A percentile compares a stretch with the other conserved stretches of the same genome.
These are phyloP conservation scores for Amiota communis DNA, from an alignment of 2,888 invertebrate species.

Conservation along the genomic window DNA sequence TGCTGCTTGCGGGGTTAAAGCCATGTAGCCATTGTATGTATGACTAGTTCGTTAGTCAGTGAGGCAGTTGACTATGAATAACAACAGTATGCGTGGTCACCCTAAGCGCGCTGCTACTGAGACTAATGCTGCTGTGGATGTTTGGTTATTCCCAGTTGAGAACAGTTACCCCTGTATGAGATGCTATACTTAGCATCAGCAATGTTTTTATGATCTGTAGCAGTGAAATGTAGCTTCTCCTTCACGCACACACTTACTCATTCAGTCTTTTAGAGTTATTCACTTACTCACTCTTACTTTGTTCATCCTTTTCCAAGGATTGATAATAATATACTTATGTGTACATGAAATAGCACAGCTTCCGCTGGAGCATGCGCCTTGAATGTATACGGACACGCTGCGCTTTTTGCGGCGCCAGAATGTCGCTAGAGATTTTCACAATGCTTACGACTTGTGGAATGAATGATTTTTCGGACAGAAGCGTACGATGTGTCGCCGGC, in stretches of 20 bases:
- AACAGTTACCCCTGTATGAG: conserved; percentile 13
- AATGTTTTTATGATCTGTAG: conserved; percentile 19
- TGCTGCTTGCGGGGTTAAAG: not conserved
- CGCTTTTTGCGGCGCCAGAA: conserved; percentile 41
- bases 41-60: too few species aligned
- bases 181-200: not conserved
- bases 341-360: conserved; percentile 38
- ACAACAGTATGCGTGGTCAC: too few species aligned
- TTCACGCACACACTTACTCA: conserved; percentile 3
- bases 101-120: too few species aligned
- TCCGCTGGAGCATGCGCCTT: conserved; percentile 62
- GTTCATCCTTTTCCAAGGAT: not conserved
- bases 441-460: conserved; percentile 66
- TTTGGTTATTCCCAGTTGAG: conserved; percentile 13
- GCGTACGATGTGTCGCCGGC: conserved; percentile 71
- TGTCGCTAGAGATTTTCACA: conserved; percentile 56
- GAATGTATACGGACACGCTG: conserved; percentile 3
- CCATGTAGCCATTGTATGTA: not conserved
- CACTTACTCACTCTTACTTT: not conserved
- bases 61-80: too few species aligned
- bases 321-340: too few species aligned
- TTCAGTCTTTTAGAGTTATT: not conserved
- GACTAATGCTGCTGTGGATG: not conserved
- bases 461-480: conserved; percentile 68
- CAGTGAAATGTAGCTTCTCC: not conserved